Conservation (phyloP, 2,113 vertebrate species). For the Uria aalge region DNA sequence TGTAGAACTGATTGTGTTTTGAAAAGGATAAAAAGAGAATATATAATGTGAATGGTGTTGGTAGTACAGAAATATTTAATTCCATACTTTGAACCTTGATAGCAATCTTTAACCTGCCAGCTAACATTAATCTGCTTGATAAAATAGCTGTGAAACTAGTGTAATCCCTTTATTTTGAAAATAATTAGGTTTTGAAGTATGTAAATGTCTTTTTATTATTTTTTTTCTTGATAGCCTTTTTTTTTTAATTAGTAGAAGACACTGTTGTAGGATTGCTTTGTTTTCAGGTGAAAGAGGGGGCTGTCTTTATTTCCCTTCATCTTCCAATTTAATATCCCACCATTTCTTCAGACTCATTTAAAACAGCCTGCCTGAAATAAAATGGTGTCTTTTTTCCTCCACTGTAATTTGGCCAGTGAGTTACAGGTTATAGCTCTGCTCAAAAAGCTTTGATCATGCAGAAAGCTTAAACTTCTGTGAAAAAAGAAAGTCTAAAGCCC, state of each 20-base stretch:
- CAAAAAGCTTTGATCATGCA: neutral
- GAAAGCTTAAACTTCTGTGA: neutral
- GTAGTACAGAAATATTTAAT: neutral
- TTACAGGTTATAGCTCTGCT: neutral
- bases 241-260: neutral
- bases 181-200: neutral
- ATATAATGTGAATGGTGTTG: neutral
- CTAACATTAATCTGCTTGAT: neutral
- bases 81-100: neutral
- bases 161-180: neutral
- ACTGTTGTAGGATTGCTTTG: neutral
- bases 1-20: neutral
- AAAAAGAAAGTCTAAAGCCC: neutral
- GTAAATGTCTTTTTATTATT: neutral
- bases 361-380: neutral
- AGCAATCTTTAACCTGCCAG: neutral
- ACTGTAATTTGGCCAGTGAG: neutral
- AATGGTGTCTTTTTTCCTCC: neutral
- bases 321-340: neutral
- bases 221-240: neutral
- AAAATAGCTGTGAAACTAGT: neutral
- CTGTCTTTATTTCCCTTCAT: neutral
- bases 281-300: neutral
- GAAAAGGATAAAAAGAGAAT: neutral
- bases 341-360: neutral